Evolutionary conservation across 2,797 vertebrate species (phyloP), one percentile per base, ranked within the genome.

Genomic region (Champsocephalus gunnari): DNA sequence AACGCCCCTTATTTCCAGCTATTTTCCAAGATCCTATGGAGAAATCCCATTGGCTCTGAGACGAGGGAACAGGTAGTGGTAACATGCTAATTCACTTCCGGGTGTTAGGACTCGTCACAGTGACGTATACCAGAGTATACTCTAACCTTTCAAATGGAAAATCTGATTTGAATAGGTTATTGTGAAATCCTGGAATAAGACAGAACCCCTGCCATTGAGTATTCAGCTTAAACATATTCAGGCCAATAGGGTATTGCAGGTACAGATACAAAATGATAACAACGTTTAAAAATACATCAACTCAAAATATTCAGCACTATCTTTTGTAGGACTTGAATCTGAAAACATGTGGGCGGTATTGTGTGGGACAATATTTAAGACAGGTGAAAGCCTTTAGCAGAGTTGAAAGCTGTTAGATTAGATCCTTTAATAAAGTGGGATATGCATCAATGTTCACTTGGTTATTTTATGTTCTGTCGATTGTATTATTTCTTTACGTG

Each of bases 341-440:
- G 21, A 13, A 21, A 19, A 51, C 16, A 54, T 12, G 12, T 10
- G 9, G 67, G 12, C 21, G n/a, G 9, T 56, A 48, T 34, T 48
- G 32, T 21, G 43, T 38, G 24, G 2, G 8, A 19, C 49, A 19
- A 32, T 12, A 47, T 16, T 71, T 55, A 48, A n/a, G 41, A 17
- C 21, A 55, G 28, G 10, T 12, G 17, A 63, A 63, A 12, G 12
- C 45, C 12, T 49, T 64, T 17, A 64, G 53, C 17, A 24, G 5
- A 32, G 9, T 16, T 34, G 47, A 43, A 14, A 45, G n/a, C 12
- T 6, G 44, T 68, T 61, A 49, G 3, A 75, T 63, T 13, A 57
- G 44, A 21, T 14, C 47, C 44, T 72, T 17, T 47, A 66, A 61
- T 66, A 34, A 57, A 74, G 17, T 54, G 24, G 19, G 50, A 24